These are phyloP conservation scores for Nasua narica DNA, from an alignment of 2,797 vertebrate genomes.

Conservation along the genomic window DNA sequence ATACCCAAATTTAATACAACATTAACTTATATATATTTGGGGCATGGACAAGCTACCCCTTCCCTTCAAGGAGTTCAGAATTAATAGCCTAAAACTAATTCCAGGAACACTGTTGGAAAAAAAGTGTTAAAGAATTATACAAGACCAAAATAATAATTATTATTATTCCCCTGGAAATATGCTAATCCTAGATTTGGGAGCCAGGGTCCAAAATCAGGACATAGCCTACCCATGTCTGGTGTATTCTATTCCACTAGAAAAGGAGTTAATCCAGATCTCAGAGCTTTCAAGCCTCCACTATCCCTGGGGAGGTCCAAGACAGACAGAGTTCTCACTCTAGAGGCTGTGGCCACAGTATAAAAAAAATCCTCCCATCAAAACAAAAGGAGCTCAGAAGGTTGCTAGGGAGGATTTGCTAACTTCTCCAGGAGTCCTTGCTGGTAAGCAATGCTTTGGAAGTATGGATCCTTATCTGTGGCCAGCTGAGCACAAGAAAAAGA, in stretches of 20 bases:
- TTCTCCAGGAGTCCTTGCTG: background rate
- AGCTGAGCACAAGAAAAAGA: background rate
- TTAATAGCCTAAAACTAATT: background rate
- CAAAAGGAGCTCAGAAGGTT: background rate
- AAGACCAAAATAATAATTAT: background rate
- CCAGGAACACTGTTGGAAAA: background rate
- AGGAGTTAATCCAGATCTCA: background rate
- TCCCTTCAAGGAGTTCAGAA: background rate
- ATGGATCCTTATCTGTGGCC: background rate
- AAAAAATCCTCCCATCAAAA: background rate
- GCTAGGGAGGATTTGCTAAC: background rate
- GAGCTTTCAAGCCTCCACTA: too few species aligned
- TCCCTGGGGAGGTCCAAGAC: background rate
- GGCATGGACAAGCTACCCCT: background rate
- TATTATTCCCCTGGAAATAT: background rate
- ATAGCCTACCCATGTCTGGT: background rate
- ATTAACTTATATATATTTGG: background rate
- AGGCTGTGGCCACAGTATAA: background rate
- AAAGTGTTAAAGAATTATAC: background rate
- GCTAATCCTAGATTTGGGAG: background rate
- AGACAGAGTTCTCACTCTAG: background rate
- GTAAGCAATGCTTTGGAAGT: background rate
- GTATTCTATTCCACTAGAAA: background rate
- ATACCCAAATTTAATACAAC: background rate
- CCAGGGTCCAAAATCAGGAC: background rate